Percentiles rank a stretch among this genome's conserved stretches.
Evolutionary conservation across 2,888 invertebrate genomes (phyloP).

Genomic region (Scaptomyza parva): DNA sequence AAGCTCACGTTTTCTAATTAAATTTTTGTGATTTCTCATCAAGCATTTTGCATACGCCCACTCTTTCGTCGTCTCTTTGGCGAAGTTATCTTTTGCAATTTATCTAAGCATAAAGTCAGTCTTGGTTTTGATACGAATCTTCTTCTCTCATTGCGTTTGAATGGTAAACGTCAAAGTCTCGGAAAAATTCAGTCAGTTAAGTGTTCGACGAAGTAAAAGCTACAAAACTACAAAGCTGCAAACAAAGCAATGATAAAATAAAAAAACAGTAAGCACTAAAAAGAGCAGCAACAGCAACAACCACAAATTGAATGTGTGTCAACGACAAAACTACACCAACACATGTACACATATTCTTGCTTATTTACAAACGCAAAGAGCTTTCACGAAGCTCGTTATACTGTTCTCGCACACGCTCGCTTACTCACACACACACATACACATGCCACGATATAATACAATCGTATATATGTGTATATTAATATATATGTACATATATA

Average conservation of each 20-base stretch:
- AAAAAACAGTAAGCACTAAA: conserved; percentile 32
- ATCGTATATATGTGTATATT: conserved; percentile 4
- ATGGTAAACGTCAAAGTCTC: conserved; percentile 56
- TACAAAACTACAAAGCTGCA: conserved; percentile 60
- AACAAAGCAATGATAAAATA: conserved; percentile 19
- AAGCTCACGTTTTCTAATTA: conserved; percentile 68
- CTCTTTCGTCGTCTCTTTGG: conserved; percentile 21
- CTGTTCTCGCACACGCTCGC: conserved; percentile 34
- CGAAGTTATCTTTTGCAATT: conserved; percentile 69
- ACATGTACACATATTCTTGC: conserved; percentile 36
- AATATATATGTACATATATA: conserved; percentile 1
- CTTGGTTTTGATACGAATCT: conserved; percentile 52
- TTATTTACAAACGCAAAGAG: conserved; percentile 62
- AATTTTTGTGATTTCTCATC: conserved; percentile 53
- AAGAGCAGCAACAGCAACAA: conserved; percentile 37
- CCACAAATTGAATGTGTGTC: conserved; percentile 78
- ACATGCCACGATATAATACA: conserved; percentile 17
- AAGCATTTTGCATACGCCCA: conserved; percentile 51
- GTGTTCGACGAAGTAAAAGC: conserved; percentile 34
- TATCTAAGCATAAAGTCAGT: conserved; percentile 60
- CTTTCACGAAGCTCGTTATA: conserved; percentile 53
- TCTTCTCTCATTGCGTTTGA: conserved; percentile 64
- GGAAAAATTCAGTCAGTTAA: conserved; percentile 66
- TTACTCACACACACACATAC: conserved; percentile 20
- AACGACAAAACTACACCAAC: conserved; percentile 73